Percentiles rank a stretch among this genome's conserved stretches.
Conservation (phyloP, 1,140 invertebrate genomes). For the Pseudomyrmex cubaensis region DNA sequence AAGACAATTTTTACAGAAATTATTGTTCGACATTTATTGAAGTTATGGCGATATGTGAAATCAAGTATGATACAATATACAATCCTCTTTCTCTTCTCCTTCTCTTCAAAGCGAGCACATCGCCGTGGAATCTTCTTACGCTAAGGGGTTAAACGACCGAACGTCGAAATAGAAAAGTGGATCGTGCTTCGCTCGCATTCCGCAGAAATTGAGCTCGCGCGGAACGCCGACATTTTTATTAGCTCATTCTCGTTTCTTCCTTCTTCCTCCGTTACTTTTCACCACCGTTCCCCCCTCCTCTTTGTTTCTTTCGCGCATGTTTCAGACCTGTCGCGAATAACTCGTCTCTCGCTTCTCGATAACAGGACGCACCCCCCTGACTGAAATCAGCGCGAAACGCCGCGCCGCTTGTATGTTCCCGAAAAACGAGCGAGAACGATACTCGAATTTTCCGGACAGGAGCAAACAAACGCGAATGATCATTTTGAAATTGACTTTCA, state of each 20-base stretch:
- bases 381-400: neutral
- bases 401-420: too few relatives aligned
- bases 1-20: neutral
- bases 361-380: slow-evolving; percentile 1
- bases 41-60: slow-evolving; percentile 22
- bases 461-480: too few relatives aligned
- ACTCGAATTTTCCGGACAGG: too few relatives aligned
- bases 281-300: neutral
- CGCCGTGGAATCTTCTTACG: slow-evolving; percentile 58
- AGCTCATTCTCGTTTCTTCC: slow-evolving; percentile 39
- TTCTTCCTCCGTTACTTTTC: slow-evolving; percentile 46
- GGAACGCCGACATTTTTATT: slow-evolving; percentile 62
- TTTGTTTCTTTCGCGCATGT: neutral
- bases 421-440: neutral
- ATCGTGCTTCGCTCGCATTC: slow-evolving; percentile 68
- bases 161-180: slow-evolving; percentile 67
- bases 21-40: slow-evolving; percentile 33
- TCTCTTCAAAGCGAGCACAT: slow-evolving; percentile 40
- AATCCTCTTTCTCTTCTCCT: too few relatives aligned
- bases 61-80: slow-evolving; percentile 59
- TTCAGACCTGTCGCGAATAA: slow-evolving; percentile 32
- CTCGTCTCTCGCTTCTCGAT: slow-evolving; percentile 6
- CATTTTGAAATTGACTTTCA: too few relatives aligned
- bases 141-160: slow-evolving; percentile 63
- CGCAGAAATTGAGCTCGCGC: slow-evolving; percentile 68